Percentiles rank a stretch among this genome's conserved stretches.
Evolutionary conservation across 2,888 invertebrate genomes (phyloP).

Genomic region (Tanytarsus gracilentus): DNA sequence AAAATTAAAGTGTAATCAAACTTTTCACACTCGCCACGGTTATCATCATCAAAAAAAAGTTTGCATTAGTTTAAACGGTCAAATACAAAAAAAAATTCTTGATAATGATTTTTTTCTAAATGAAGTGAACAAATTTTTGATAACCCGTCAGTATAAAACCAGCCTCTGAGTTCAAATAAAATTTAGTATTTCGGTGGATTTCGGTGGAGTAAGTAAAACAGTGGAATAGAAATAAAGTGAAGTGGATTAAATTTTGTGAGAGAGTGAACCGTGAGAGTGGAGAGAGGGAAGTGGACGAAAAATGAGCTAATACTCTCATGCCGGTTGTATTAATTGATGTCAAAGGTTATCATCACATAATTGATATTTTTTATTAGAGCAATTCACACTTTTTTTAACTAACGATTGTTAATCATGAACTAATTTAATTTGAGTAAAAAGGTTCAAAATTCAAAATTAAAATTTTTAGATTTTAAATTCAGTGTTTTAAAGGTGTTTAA

Average conservation of each 20-base stretch:
- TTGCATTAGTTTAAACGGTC: too few relatives aligned
- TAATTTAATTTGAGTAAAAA: too few relatives aligned
- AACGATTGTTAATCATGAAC: not conserved
- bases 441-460: too few relatives aligned
- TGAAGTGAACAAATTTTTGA: not conserved
- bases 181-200: slow-evolving; percentile 25
- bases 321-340: not conserved
- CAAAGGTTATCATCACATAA: slow-evolving; percentile 15
- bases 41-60: too few relatives aligned
- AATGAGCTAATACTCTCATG: not conserved
- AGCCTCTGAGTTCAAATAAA: slow-evolving; percentile 7
- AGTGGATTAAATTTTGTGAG: slow-evolving; percentile 1
- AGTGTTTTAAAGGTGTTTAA: too few relatives aligned
- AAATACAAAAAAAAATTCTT: not conserved
- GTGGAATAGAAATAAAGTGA: slow-evolving; percentile 22
- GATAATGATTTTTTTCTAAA: not conserved
- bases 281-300: slow-evolving; percentile 16
- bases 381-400: not conserved
- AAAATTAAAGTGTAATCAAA: too few relatives aligned
- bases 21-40: too few relatives aligned
- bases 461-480: too few relatives aligned
- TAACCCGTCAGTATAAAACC: slow-evolving; percentile 10
- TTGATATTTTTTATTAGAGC: not conserved
- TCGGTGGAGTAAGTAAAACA: slow-evolving; percentile 26
- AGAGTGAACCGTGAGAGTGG: slow-evolving; percentile 18